phyloP scores from a whole-genome alignment of 2,797 vertebrate species.

The Adelosebastes latens region DNA sequence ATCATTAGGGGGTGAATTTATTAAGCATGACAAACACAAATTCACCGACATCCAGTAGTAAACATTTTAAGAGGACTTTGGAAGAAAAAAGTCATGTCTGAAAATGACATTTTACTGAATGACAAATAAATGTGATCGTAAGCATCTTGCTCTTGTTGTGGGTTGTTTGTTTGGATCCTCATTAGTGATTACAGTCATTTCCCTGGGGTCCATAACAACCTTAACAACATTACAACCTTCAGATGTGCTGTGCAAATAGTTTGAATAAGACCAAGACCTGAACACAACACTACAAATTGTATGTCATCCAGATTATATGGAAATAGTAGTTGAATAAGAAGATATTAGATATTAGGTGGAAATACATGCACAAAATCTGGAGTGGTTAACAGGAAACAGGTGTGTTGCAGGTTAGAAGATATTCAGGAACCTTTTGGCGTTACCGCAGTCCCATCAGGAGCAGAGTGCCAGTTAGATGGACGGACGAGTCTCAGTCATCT shows the following conservation, averaged over 20 bases:
- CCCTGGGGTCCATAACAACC: constrained; percentile 13
- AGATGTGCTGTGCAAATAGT: constrained; percentile 24
- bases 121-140: constrained; percentile 17
- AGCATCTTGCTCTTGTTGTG: constrained; percentile 27
- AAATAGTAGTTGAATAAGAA: not conserved
- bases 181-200: constrained; percentile 17
- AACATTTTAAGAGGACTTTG: constrained; percentile 26
- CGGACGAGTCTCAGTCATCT: constrained; percentile 47
- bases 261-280: not conserved
- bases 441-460: constrained; percentile 35
- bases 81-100: constrained; percentile 12
- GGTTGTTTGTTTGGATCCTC: constrained; percentile 36
- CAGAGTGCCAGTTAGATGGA: constrained; percentile 24
- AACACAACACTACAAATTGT: not conserved
- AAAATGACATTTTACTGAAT: constrained; percentile 8
- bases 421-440: constrained; percentile 11
- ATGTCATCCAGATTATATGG: not conserved
- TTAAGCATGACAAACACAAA: not conserved
- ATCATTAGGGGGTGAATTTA: not conserved
- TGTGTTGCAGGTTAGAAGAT: constrained; percentile 28
- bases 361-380: not conserved
- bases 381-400: constrained; percentile 41
- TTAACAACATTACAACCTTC: constrained; percentile 15
- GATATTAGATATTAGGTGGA: not conserved
- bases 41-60: not conserved